Base-by-base conservation (phyloP, 2,797 vertebrate genomes). In the Mus caroli region DNA sequence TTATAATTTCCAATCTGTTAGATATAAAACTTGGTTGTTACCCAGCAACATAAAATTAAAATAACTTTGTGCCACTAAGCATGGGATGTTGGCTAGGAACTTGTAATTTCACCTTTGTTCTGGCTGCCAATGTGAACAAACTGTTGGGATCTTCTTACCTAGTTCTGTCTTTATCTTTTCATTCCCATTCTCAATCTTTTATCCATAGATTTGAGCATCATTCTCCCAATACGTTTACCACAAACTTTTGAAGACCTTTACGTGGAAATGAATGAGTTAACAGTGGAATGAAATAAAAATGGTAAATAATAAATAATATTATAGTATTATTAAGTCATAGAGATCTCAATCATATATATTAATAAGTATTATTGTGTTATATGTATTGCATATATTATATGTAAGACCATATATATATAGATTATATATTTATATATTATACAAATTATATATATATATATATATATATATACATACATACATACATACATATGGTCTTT, bases 1-100 rank as follows among this genome's bases (percentile, higher is more conserved):
- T 96, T 91, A 40, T 46, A 94, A 62, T 94, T 91, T 86, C 67
- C 77, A 96, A 90, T 83, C 64, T 88, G 85, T 40, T 96, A 86
- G 34, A 90, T 86, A 83, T 43, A 3, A 43, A 77, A 37, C 8
- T 91, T 85, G 77, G 86, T 90, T 94, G 90, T 97, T 94, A 96
- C 52, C 78, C 43, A 86, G 85, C 34, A 83, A 95, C 69, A 37
- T 37, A 62, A 76, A 92, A 83, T 50, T 85, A 83, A 94, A 95
- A 94, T 58, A 96, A 93, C 73, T 85, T 82, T 37, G 26, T 86
- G 64, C 60, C 75, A 60, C 46, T 83, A 67, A 96, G 86, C 54
- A 54, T 17, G 62, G 37, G 71, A 83, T 94, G 86, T 62, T 95
- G 88, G 15, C 52, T 82, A 89, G 26, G 15, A 92, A 77, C 93